Conservation (phyloP, 2,113 vertebrate species). For the Corythornis cristatus region DNA sequence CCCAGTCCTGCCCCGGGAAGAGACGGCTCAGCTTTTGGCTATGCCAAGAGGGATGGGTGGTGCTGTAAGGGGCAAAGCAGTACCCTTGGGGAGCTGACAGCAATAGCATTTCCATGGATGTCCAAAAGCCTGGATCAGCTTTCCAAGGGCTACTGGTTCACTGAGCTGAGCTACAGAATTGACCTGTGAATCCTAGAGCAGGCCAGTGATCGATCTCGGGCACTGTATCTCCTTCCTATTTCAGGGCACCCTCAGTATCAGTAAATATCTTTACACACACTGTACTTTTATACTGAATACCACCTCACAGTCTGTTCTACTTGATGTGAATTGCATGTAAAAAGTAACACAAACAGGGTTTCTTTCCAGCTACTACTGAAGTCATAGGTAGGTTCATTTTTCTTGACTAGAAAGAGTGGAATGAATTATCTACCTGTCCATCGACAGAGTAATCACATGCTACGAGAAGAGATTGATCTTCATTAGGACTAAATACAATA, state of each 20-base stretch:
- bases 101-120: background rate
- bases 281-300: background rate
- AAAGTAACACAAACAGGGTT: background rate
- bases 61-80: background rate
- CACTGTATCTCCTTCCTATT: background rate
- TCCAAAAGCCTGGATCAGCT: background rate
- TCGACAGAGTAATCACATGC: background rate
- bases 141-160: background rate
- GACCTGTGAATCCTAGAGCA: background rate
- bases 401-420: background rate
- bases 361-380: background rate
- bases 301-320: background rate
- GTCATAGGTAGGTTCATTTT: background rate
- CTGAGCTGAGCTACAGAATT: background rate
- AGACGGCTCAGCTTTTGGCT: background rate
- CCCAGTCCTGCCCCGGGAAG: background rate
- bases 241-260: background rate
- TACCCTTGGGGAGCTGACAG: background rate
- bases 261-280: background rate
- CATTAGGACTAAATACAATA: background rate
- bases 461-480: background rate
- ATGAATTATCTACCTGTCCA: background rate
- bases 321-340: rapidly evolving
- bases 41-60: rapidly evolving
- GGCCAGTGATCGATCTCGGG: background rate